Base-by-base conservation (phyloP, 2,797 vertebrate species). In the Enteromius trimaculatus region DNA sequence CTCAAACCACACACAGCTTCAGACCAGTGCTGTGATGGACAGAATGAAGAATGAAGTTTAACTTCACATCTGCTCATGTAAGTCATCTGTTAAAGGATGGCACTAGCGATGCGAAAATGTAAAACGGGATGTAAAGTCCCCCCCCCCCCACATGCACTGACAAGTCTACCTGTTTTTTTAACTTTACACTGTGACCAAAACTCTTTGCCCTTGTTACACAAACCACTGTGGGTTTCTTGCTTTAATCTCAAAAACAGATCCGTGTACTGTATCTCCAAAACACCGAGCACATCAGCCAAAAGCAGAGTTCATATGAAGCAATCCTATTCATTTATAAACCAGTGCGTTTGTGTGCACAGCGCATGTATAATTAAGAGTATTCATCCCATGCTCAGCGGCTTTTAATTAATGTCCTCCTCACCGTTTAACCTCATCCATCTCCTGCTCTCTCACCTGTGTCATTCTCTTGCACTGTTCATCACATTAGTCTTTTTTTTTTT, bases 1-100 rank as follows among this genome's bases (percentile, higher is more conserved):
- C 91, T 53, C 31, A 58, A 82, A 82, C 81, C 81, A 76, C 71
- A 82, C 29, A 65, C 60, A 42, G 44, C 31, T 76, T 74, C 62
- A 76, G 16, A 29, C n/a, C 42, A 79, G 34, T 64, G 26, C n/a
- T 21, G 29, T 77, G 58, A 64, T 78, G 55, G 37, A 62, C 62
- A 34, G 29, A 78, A 78, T 47, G 3, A 49, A 64, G 37, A 64
- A 9, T n/a, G n/a, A 53, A 7, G 70, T 29, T 42, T 26, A 39
- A 60, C 37, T 62, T 26, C 75, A 77, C 17, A 42, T 39, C 37
- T 42, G 55, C 44, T 29, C 16, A 77, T 77, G 16, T 62, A 55
- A 31, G 6, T 39, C 3, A 39, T 16, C 34, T 58, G 34, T 17
- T 76, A 76, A 76, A 76, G 31, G 21, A 76, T 17, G 74, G 14